phyloP scores from a whole-genome alignment of 2,113 vertebrate genomes.

The Potamarius usumacintae region DNA sequence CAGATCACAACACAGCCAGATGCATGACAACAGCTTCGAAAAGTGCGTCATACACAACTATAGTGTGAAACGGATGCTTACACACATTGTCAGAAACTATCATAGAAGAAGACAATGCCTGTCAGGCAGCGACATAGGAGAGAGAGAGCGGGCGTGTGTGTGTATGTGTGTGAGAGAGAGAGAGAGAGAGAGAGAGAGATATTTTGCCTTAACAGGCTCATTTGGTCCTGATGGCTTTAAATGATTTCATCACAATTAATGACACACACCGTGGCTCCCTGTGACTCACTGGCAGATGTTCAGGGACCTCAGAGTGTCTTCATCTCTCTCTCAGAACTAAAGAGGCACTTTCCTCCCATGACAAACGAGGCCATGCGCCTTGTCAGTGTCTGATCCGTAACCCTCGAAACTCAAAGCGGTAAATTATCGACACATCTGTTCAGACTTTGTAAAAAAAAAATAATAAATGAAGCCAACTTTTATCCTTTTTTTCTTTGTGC shows the following conservation, averaged over 20 bases:
- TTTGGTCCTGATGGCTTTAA: conserved; percentile 98
- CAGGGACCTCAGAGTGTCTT: conserved; percentile 83
- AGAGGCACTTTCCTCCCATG: conserved; percentile 17
- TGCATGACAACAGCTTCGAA: conserved; percentile 18
- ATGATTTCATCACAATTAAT: conserved; percentile 99
- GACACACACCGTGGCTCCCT: conserved; percentile 89
- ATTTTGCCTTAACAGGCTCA: conserved; percentile 90
- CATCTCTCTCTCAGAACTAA: conserved; percentile 7
- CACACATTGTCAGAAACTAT: conserved; percentile 38
- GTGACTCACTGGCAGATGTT: conserved; percentile 93
- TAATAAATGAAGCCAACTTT: not conserved
- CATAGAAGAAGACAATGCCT: conserved; percentile 40
- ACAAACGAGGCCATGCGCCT: conserved; percentile 19
- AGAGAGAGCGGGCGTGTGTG: not conserved
- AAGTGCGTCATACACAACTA: conserved; percentile 16
- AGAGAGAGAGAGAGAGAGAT: not conserved
- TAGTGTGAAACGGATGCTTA: conserved; percentile 28
- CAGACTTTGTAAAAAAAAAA: not conserved
- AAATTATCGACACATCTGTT: conserved; percentile 34
- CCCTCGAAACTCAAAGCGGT: conserved; percentile 2
- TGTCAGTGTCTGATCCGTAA: conserved; percentile 31
- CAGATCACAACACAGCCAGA: not conserved
- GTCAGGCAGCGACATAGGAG: conserved; percentile 51
- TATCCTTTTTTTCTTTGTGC: not conserved
- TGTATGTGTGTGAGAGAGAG: not conserved